phyloP scores from a whole-genome alignment of 1,140 invertebrate genomes.

The Chymomyza costata region DNA sequence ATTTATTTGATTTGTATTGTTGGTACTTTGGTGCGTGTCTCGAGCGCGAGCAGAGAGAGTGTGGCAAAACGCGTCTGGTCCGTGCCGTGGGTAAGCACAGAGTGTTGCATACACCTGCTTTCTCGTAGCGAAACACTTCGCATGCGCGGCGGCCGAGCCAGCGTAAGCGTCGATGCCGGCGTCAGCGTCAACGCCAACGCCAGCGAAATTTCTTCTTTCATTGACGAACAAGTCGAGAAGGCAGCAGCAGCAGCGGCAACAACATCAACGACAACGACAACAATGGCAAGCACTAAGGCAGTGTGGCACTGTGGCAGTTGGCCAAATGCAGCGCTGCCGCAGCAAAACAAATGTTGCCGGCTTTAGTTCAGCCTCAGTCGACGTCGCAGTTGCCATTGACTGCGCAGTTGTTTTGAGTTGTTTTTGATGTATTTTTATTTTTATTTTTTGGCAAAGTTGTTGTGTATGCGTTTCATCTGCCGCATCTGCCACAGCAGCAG shows the following conservation, averaged over 20 bases:
- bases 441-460: no score
- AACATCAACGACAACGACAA: conserved; percentile 4
- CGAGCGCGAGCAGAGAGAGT: conserved; percentile 13
- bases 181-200: conserved; percentile 1
- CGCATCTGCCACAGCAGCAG: no score
- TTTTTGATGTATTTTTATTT: conserved; percentile 16
- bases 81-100: conserved; percentile 74
- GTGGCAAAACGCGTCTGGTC: conserved; percentile 69
- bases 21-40: conserved; percentile 5
- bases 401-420: conserved; percentile 5
- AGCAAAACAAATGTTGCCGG: conserved; percentile 13
- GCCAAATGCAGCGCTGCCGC: conserved; percentile 30
- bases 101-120: conserved; percentile 76
- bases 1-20: conserved; percentile 4
- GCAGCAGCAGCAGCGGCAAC: conserved; percentile 17
- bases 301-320: conserved; percentile 41
- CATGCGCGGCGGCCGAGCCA: conserved; percentile 56
- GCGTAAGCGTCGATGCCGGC: conserved; percentile 13
- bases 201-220: conserved; percentile 66
- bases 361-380: no score
- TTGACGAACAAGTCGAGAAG: conserved; percentile 23
- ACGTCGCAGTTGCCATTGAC: background rate
- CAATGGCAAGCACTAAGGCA: conserved; percentile 16
- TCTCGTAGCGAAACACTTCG: conserved; percentile 75
- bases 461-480: no score